Percentiles rank a stretch among this genome's conserved stretches.
Evolutionary conservation across 2,888 invertebrate species (phyloP).

Genomic region (Xestia xanthographa): DNA sequence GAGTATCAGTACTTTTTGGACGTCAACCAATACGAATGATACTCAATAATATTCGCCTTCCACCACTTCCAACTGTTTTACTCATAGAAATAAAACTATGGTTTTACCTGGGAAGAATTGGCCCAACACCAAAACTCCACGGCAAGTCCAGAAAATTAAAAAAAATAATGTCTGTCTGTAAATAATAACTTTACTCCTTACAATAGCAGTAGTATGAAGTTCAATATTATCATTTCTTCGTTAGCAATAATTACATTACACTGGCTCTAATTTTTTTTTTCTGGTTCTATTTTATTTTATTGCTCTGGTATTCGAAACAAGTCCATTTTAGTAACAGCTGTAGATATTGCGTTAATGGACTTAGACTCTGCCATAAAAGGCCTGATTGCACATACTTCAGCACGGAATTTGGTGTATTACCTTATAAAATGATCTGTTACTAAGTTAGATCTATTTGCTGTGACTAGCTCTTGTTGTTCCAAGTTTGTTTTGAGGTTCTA

Average conservation of each 20-base stretch:
- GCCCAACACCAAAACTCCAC: neutral
- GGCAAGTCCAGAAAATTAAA: too few relatives aligned
- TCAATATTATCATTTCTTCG: too few relatives aligned
- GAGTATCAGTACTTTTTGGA: neutral
- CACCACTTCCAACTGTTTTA: neutral
- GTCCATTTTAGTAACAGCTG: conserved; percentile 28
- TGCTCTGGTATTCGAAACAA: conserved; percentile 28
- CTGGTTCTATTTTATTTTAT: too few relatives aligned
- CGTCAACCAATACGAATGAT: neutral
- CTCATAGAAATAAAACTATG: neutral
- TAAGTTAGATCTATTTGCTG: conserved; percentile 11
- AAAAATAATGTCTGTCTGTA: too few relatives aligned
- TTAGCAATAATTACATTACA: conserved; percentile 4
- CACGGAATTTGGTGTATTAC: conserved; percentile 42
- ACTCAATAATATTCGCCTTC: neutral
- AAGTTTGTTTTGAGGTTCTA: neutral
- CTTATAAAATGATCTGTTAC: conserved; percentile 23
- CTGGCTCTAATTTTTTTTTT: too few relatives aligned
- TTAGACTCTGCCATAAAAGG: conserved; percentile 33
- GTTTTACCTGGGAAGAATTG: neutral
- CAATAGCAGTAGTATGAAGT: neutral
- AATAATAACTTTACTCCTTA: neutral
- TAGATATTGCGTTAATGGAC: conserved; percentile 31
- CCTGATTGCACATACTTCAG: conserved; percentile 12
- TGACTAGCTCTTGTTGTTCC: neutral